Conservation (phyloP, 2,113 vertebrate genomes). For the Fregetta grallaria region DNA sequence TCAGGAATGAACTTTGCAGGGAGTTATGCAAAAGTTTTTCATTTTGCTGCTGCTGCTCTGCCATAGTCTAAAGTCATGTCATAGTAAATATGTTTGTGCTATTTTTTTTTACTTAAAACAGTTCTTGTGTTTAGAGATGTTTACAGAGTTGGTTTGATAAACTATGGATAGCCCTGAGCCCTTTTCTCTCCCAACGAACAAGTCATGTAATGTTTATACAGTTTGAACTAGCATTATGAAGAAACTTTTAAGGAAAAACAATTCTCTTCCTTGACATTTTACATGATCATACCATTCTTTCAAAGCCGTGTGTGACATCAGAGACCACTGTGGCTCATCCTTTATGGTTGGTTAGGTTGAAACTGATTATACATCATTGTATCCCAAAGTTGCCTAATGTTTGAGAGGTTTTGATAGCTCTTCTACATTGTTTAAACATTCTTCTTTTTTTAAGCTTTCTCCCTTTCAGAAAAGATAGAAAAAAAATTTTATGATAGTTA, state of each 20-base stretch:
- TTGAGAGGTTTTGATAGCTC: background rate
- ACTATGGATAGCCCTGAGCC: background rate
- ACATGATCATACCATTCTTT: background rate
- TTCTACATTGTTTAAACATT: background rate
- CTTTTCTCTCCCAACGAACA: background rate
- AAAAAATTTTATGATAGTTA: background rate
- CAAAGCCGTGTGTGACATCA: background rate
- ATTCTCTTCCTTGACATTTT: background rate
- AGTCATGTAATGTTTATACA: background rate
- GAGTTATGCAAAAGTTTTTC: conserved; percentile 7
- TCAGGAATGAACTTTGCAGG: conserved; percentile 3
- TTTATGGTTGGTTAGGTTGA: background rate
- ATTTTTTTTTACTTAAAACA: background rate
- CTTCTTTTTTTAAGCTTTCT: background rate
- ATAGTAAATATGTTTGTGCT: background rate
- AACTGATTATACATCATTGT: background rate
- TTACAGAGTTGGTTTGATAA: background rate
- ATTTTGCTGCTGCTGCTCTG: conserved; percentile 1
- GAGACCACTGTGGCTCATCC: background rate
- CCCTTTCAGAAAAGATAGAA: background rate
- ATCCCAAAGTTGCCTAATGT: background rate
- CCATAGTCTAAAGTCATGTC: background rate
- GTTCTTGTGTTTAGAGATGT: background rate
- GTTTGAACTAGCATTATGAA: background rate
- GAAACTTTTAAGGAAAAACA: background rate